Base-by-base conservation (phyloP, 2,797 vertebrate genomes). In the Protosalanx chinensis region DNA sequence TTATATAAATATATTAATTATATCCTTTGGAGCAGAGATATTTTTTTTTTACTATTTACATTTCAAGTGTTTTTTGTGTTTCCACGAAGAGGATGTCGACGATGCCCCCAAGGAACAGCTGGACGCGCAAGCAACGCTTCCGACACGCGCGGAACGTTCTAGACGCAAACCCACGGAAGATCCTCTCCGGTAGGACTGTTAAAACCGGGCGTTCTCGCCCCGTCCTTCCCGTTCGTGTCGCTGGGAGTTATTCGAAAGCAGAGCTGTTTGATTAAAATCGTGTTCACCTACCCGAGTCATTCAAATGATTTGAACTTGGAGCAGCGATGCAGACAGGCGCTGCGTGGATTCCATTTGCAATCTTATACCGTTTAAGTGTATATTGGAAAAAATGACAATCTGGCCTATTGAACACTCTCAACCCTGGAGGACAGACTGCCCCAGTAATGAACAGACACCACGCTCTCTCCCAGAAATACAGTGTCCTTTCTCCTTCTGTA, bases 401-500 rank as follows among this genome's bases (percentile, higher is more conserved):
- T 95, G 92, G 84, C 91, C 91, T 94, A 94, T 93, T 93, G 91
- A 94, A 94, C 88, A 90, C 78, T 79, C 91, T 92, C 92, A 84
- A n/a, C 89, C 91, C 93, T 93, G 92, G 87, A 92, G 94, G 93
- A 91, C 91, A 94, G 94, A 92, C 88, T 92, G 91, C 87, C 89
- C 87, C 91, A 89, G 93, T 94, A 96, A 95, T 94, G 93, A 95
- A 94, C 92, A 94, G n/a, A n/a, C n/a, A n/a, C 92, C 92, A 92
- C 87, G 91, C 93, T 94, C 93, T 91, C 91, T n/a, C n/a, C 90
- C 84, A 91, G 93, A 96, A 95, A 94, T 93, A 93, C 92, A 94
- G 91, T 90, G 90, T 93, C 93, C 93, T 96, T 95, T 95, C 93
- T 94, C 90, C 93, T 76, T 78, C 89, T 88, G 85, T 88, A 91